Evolutionary conservation across 2,888 invertebrate species (phyloP), one percentile per base, ranked within the genome.

Genomic region (Epinotia ramella): DNA sequence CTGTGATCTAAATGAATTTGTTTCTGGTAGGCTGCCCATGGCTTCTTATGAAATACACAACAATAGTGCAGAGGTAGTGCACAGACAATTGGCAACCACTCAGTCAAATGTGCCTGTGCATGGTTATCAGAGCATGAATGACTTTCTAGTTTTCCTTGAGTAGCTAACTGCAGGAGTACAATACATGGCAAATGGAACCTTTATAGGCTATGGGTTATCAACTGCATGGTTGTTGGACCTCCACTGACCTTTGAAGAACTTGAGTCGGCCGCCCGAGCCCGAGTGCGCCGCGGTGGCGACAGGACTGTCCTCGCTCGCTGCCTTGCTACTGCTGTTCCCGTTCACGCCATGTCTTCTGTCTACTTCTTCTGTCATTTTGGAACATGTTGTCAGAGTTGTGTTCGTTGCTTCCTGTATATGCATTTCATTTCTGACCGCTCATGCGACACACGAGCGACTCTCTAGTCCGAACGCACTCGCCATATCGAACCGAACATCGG

Each of bases 221-320:
- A 63, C 59, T 67, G 44, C 18, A 40, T 60, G 56, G 46, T 68
- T 53, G 62, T 60, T 46, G 40, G 76, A 57, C 46, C 59, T 60
- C 77, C 77, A 91, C 89, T 87, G 87, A 96, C 96, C 96, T 95
- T 97, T 97, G 89, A 97, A 97, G 92, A 97, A 97, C 89, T 97
- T 97, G 82, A 97, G 96, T 84, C 97, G 95, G 86, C 97, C 97
- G 83, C 97, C 97, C 88, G 96, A 95, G 79, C 94, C 86, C 84
- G 89, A 84, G 86, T 91, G 86, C 83, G 91, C 84, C 80, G 94
- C 86, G 84, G 85, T 90, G 82, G 87, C 89, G 87, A 94, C 94
- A 83, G 91, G 89, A 86, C 88, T 88, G 87, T 95, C 95, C 79
- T 94, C 94, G 85, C 83, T 90, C 78, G 89, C 90, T 88, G 90